A percentile compares a stretch with the other conserved stretches of the same genome.
phyloP scores from a whole-genome alignment of 2,888 invertebrate genomes.

The Endotricha flammealis region DNA sequence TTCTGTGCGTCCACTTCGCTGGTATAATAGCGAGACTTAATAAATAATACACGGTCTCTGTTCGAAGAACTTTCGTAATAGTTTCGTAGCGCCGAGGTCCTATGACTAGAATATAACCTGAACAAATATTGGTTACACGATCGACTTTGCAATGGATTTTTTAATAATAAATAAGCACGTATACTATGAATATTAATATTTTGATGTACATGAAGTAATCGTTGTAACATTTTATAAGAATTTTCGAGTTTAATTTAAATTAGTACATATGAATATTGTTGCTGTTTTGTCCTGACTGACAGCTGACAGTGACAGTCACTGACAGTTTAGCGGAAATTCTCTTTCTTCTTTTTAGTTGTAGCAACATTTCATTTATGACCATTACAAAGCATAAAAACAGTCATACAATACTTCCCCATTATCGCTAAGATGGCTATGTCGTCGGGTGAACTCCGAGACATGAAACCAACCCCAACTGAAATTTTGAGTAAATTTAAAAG shows the following conservation, averaged over 20 bases:
- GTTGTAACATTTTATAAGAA: slow-evolving; percentile 51
- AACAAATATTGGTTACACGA: slow-evolving; percentile 59
- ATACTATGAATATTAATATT: slow-evolving; percentile 51
- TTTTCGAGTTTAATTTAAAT: slow-evolving; percentile 26
- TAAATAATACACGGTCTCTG: slow-evolving; percentile 41
- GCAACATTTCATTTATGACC: too few relatives aligned
- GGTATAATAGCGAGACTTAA: slow-evolving; percentile 49
- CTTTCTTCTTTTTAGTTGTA: too few relatives aligned
- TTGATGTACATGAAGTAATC: slow-evolving; percentile 50
- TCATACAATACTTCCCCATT: too few relatives aligned
- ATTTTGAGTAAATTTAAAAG: too few relatives aligned
- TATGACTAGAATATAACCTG: slow-evolving; percentile 58
- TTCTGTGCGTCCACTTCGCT: slow-evolving; percentile 60
- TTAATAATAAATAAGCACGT: slow-evolving; percentile 44
- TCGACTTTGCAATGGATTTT: slow-evolving; percentile 33
- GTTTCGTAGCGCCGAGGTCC: slow-evolving; percentile 46
- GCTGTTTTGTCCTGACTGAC: slow-evolving; percentile 6
- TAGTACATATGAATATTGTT: slow-evolving; percentile 24
- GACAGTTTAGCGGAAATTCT: too few relatives aligned
- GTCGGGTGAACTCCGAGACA: too few relatives aligned
- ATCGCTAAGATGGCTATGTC: too few relatives aligned
- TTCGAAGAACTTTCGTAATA: slow-evolving; percentile 50
- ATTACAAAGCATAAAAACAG: too few relatives aligned
- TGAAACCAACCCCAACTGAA: too few relatives aligned
- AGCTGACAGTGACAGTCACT: slow-evolving; percentile 10